Base-by-base conservation (phyloP, 1,140 invertebrate species). In the Caligus rogercresseyi region DNA sequence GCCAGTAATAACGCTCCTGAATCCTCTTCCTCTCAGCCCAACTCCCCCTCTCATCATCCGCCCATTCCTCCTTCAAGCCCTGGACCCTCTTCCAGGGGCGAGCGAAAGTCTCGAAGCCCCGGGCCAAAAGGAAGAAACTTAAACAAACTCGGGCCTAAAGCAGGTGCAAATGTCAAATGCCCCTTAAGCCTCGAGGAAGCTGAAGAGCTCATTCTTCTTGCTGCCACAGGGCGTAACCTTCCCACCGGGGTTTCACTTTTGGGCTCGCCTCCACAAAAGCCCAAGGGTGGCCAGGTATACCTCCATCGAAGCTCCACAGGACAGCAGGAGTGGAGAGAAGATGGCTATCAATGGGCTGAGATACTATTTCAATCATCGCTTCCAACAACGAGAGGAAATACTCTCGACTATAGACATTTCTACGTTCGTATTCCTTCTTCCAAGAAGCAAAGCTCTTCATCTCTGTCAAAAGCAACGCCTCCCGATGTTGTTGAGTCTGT, bases 361-460 rank as follows among this genome's bases (percentile, higher is more conserved):
- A 31, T 60, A 18, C 24, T 25, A 3, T 43, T 16, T 25, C 24
- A 60, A 43, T 2, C 26, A 18, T 21, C 7, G 7, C 24, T 60
- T 16, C 21, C 26, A 20, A 60, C 57, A 3, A 18, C 24, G 15
- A 60, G 26, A 19, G 57, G 26, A 24, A 60, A 26, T 16, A 18
- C 16, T 3, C n/a, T 60, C 13, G 57, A 60, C n/a, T 60, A 60
- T 18, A 60, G 57, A n/a, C 57, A 26, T 43, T 60, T 26, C 24
- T 31, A 60, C 26, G 26, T 60, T 25, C 18, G 18, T 31, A 24
- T 43, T 16, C 16, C 16, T 18, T 2, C 21, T 1, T 16, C n/a
- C 7, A 23, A 54, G 11, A 23, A 23, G 16, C 53, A 23, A 16
- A 7, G 4, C n/a, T 43, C 31, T 11, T 7, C 7, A 11, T 43